Conservation (phyloP, 2,888 invertebrate species). For the Phorcus lineatus region DNA sequence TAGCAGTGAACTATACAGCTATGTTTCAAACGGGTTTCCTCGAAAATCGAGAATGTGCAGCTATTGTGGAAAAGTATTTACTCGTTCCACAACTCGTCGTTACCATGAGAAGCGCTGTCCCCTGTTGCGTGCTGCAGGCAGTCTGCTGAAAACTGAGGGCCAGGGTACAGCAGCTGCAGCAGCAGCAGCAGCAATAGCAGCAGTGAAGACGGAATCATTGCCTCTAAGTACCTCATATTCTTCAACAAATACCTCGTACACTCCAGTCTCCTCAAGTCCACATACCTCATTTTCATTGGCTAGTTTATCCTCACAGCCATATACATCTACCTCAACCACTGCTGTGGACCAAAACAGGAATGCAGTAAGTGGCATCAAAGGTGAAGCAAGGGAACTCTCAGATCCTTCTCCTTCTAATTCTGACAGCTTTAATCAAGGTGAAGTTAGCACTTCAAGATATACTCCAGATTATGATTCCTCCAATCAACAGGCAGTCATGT, state of each 20-base stretch:
- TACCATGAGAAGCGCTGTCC: slow-evolving; percentile 71
- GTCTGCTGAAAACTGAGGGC: slow-evolving; percentile 43
- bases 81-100: slow-evolving; percentile 69
- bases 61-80: slow-evolving; percentile 69
- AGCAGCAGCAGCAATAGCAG: slow-evolving; percentile 20
- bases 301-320: slow-evolving; percentile 12
- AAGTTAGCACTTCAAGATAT: slow-evolving; percentile 25
- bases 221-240: neutral
- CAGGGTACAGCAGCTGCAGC: slow-evolving; percentile 24
- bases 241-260: slow-evolving; percentile 20
- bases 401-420: slow-evolving; percentile 24
- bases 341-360: slow-evolving; percentile 38
- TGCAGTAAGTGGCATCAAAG: slow-evolving; percentile 44
- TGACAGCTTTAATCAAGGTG: slow-evolving; percentile 21
- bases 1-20: slow-evolving; percentile 65
- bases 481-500: slow-evolving; percentile 15
- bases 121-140: slow-evolving; percentile 62
- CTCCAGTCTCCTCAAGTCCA: slow-evolving; percentile 13
- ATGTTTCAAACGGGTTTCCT: slow-evolving; percentile 67
- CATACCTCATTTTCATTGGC: slow-evolving; percentile 28
- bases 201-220: slow-evolving; percentile 21
- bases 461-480: slow-evolving; percentile 11
- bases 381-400: slow-evolving; percentile 51
- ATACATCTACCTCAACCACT: slow-evolving; percentile 30
- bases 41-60: slow-evolving; percentile 68